Evolutionary conservation across 2,888 invertebrate genomes (phyloP).

Genomic region (Cephus sareptanus): DNA sequence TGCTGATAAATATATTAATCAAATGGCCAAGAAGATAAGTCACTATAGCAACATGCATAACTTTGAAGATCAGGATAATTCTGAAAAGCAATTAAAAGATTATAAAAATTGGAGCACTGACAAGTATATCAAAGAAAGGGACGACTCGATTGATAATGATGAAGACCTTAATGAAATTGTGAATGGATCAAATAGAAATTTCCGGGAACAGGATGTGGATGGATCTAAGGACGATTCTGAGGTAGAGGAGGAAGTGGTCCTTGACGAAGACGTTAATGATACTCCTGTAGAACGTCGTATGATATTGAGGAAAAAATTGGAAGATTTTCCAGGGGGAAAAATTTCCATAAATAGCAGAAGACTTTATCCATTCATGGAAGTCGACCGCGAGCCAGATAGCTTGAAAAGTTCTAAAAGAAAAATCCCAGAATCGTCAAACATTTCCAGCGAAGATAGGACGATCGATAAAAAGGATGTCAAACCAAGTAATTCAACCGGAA

Average conservation of each 20-base stretch:
- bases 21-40: conserved; percentile 27
- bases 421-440: not conserved
- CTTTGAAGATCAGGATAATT: not conserved
- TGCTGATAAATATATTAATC: conserved; percentile 29
- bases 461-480: not conserved
- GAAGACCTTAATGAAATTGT: not conserved
- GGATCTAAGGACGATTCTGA: not conserved
- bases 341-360: not conserved
- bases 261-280: not conserved
- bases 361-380: not conserved
- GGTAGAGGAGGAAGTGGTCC: not conserved
- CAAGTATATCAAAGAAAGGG: not conserved
- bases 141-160: not conserved
- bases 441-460: not conserved
- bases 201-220: not conserved
- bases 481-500: not conserved
- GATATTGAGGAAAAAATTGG: not conserved
- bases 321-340: not conserved
- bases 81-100: not conserved
- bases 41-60: conserved; percentile 18
- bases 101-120: not conserved
- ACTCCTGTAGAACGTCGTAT: not conserved
- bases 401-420: not conserved
- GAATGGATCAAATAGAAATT: not conserved
- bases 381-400: not conserved